Evolutionary conservation across 1,140 invertebrate species (phyloP).

Genomic region (Drosophila nasuta): DNA sequence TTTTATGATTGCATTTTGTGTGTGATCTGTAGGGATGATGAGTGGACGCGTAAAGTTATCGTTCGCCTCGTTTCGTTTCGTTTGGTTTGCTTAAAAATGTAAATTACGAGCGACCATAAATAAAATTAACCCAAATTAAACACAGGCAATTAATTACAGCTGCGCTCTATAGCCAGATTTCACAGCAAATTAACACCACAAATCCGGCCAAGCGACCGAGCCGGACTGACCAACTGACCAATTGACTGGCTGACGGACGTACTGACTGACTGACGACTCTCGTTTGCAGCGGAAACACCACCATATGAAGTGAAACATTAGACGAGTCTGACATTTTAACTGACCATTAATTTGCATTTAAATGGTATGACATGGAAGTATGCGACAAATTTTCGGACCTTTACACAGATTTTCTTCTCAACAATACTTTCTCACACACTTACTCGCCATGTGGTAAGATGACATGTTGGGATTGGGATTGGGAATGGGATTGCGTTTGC

Average conservation of each 20-base stretch:
- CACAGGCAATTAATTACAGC: constrained; percentile 80
- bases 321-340: constrained; percentile 73
- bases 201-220: constrained; percentile 46
- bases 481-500: constrained; percentile 20
- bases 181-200: constrained; percentile 82
- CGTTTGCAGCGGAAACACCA: constrained; percentile 31
- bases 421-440: constrained; percentile 50
- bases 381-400: constrained; percentile 48
- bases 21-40: constrained; percentile 23
- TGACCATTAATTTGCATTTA: constrained; percentile 81
- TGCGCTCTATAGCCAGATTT: constrained; percentile 62
- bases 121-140: constrained; percentile 84
- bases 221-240: constrained; percentile 24
- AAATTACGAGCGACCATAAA: constrained; percentile 77
- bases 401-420: constrained; percentile 36
- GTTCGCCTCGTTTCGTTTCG: constrained; percentile 25
- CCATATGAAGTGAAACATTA: constrained; percentile 48
- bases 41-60: constrained; percentile 44
- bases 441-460: constrained; percentile 20
- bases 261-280: constrained; percentile 5
- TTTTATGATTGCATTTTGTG: constrained; percentile 50
- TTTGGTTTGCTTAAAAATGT: constrained; percentile 47
- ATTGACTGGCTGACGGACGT: not conserved
- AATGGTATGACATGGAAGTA: constrained; percentile 58
- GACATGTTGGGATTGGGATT: constrained; percentile 27